Percentiles rank a stretch among this genome's conserved stretches.
These are phyloP conservation scores for Bryconaethiops microstoma DNA, from an alignment of 2,797 vertebrate genomes.

Conservation along the genomic window DNA sequence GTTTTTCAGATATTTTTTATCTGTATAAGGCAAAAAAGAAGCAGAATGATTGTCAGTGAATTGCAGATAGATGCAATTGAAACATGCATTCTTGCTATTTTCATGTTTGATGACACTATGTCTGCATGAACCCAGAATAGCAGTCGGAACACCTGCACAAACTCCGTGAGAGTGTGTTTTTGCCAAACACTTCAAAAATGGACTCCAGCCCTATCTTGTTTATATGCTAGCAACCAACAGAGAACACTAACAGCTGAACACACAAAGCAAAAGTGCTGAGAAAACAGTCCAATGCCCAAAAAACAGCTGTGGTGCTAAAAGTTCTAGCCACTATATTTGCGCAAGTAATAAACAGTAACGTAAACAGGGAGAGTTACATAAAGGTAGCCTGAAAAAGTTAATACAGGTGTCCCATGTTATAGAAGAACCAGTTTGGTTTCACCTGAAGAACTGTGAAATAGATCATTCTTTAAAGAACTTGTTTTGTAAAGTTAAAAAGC, in stretches of 20 bases:
- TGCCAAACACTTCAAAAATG: constrained; percentile 13
- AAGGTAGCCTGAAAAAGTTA: background rate
- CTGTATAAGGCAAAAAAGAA: background rate
- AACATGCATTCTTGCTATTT: constrained; percentile 17
- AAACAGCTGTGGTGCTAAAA: background rate
- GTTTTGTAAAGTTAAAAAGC: too few relatives aligned
- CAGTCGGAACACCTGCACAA: background rate
- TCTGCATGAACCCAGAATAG: constrained; percentile 12
- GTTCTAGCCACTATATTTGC: too few relatives aligned
- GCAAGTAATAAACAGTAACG: background rate
- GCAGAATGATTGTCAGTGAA: background rate
- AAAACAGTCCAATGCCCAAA: background rate
- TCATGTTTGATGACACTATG: constrained; percentile 18
- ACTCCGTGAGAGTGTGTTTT: background rate
- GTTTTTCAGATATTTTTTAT: background rate
- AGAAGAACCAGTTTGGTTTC: too few relatives aligned
- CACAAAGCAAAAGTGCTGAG: background rate
- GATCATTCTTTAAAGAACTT: too few relatives aligned
- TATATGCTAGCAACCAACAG: background rate
- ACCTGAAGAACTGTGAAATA: too few relatives aligned
- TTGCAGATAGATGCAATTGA: constrained; percentile 17
- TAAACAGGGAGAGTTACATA: background rate
- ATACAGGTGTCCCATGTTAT: background rate
- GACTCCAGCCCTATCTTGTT: background rate
- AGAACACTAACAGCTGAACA: background rate